Evolutionary conservation across 2,113 vertebrate genomes (phyloP).

Genomic region (Laticauda laticaudata): DNA sequence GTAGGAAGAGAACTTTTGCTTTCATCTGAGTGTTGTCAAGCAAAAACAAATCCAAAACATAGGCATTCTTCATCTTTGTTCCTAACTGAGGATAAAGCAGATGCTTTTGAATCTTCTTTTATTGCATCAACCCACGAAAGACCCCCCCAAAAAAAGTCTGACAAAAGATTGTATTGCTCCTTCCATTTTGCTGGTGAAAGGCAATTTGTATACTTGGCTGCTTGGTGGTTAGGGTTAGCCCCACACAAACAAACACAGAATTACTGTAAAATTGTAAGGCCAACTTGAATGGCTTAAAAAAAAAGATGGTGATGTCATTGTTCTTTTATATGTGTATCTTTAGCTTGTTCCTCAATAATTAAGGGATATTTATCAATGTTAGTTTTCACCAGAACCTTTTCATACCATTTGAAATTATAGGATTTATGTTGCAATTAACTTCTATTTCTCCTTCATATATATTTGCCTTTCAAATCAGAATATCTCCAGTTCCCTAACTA

Average conservation of each 20-base stretch:
- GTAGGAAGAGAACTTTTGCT: not conserved
- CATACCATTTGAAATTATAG: not conserved
- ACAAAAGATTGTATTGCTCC: not conserved
- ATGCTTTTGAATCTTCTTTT: conserved; percentile 3
- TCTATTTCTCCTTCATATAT: not conserved
- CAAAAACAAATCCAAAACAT: conserved; percentile 11
- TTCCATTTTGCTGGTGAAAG: rapidly evolving
- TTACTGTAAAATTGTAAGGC: not conserved
- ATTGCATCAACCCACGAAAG: not conserved
- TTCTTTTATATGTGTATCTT: not conserved
- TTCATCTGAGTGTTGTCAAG: not conserved
- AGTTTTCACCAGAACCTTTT: not conserved
- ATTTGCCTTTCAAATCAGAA: not conserved
- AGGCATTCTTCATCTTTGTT: not conserved
- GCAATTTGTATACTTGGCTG: not conserved
- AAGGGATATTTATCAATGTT: not conserved
- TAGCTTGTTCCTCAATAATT: not conserved
- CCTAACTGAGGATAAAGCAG: not conserved
- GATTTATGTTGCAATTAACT: not conserved
- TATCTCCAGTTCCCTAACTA: not conserved
- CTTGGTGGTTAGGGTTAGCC: not conserved
- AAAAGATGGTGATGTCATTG: not conserved
- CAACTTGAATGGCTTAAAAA: conserved; percentile 18
- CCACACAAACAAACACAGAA: not conserved
- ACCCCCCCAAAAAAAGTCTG: not conserved